Evolutionary conservation across 2,797 vertebrate species (phyloP).

Genomic region (Pyrocephalus nanus): DNA sequence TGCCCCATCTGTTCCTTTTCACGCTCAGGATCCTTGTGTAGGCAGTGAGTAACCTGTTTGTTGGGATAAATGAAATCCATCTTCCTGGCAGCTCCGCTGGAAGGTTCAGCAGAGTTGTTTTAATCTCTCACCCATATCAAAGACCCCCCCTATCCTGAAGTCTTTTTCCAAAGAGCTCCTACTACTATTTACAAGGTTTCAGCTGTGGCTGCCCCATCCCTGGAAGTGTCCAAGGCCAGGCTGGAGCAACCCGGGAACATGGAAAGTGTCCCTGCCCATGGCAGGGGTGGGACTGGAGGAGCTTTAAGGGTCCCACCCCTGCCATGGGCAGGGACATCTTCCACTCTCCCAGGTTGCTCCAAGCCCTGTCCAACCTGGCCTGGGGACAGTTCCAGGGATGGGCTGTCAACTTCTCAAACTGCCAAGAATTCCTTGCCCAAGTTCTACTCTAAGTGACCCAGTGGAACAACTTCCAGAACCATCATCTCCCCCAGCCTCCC

Average conservation of each 20-base stretch:
- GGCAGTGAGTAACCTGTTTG: neutral
- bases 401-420: accelerated
- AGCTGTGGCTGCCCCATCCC: neutral
- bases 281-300: neutral
- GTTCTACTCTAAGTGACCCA: neutral
- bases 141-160: accelerated
- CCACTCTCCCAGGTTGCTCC: neutral
- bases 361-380: neutral
- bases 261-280: neutral
- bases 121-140: neutral
- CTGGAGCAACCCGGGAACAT: neutral
- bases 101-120: neutral
- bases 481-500: neutral
- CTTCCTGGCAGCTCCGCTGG: neutral
- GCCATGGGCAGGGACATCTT: neutral
- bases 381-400: neutral
- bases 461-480: neutral
- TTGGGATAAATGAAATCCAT: neutral
- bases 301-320: neutral
- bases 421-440: accelerated
- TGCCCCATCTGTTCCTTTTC: neutral
- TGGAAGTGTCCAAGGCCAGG: neutral
- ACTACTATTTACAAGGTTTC: accelerated
- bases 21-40: neutral
- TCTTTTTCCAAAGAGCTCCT: neutral